Base-by-base conservation (phyloP, 2,113 vertebrate genomes). In the Gila orcuttii region DNA sequence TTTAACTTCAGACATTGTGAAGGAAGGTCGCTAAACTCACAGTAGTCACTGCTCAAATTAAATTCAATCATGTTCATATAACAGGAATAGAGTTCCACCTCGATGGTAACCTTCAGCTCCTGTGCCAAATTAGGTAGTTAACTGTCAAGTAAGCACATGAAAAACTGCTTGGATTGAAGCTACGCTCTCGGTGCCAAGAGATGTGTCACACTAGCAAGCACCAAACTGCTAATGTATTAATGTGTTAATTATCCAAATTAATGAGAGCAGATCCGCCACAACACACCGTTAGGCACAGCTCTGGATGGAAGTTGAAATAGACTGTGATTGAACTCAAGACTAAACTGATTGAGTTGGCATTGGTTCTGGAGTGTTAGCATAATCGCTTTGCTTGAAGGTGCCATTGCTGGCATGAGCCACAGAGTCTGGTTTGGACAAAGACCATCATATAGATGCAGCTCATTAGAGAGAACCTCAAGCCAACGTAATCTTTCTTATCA, bases 101-200 rank as follows among this genome's bases (percentile, higher is more conserved):
- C 52, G 64, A 81, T 75, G 82, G 82, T 90, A 89, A 90, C 88
- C 88, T 88, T 90, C 86, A 86, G 86, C 87, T 76, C 33, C 3
- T 25, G 64, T 87, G 89, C 87, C 90, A 88, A 89, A 90, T 86
- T 74, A 90, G 88, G 86, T 90, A 87, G 89, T 92, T 90, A 89
- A 86, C 86, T 86, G 86, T 91, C 89, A 89, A 86, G 85, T 86
- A 90, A 88, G 91, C 88, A 87, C 89, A 89, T 88, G 85, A 90
- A 89, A 89, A 83, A 86, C 84, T 77, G 85, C 52, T 82, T 81
- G 81, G 83, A 88, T 90, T 60, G 84, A 89, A 89, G 85, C 69
- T 55, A 85, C 31, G 69, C 81, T 66, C 64, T 25, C 31, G 3
- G 42, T 82, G 82, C 87, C 80, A 87, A 86, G 87, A 76, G 57